Base-by-base conservation (phyloP, 1,140 invertebrate genomes). In the Drosophila tristis region DNA sequence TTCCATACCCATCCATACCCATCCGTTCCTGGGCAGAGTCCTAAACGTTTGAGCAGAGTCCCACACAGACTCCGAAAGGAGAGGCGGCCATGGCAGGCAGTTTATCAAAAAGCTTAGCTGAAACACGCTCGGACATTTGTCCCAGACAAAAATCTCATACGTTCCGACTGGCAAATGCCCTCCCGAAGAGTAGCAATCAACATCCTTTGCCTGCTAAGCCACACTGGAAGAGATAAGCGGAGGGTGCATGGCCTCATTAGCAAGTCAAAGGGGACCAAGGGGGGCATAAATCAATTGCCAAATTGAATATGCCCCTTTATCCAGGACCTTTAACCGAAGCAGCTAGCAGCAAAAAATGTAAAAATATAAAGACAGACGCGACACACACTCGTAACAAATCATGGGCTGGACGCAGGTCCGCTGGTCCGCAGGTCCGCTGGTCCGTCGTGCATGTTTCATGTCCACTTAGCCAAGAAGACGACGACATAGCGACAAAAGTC, bases 31-130 rank as follows among this genome's bases (percentile, higher is more conserved):
- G 31, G 31, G 3, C 3, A 35, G 31, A 76, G 50, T 56, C 62
- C 72, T 75, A 76, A 76, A 76, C 73, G 74, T 58, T 77, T 62
- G 48, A 44, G 54, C 53, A 50, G 42, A 43, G 26, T 39, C 66
- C 66, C 68, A 26, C 39, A 68, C 35, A 48, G 66, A 57, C 63
- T 25, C 63, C 42, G 5, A 20, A 49, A 13, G 35, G 35, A 39
- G 11, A 39, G 35, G 35, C 9, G 9, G 3, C 35, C 35, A 11
- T 35, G 35, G 35, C 35, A 39, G 71, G 43, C 84, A 87, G 78
- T 87, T 89, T 89, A 87, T 87, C 84, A 75, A 87, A 87, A 89
- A 87, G 84, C 84, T 87, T 79, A 77, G 65, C 74, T 70, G 74
- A 68, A 75, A 76, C 74, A 76, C 74, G 58, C 73, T 76, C 45